Evolutionary conservation across 1,140 invertebrate species (phyloP).

Genomic region (Heliconius congener): DNA sequence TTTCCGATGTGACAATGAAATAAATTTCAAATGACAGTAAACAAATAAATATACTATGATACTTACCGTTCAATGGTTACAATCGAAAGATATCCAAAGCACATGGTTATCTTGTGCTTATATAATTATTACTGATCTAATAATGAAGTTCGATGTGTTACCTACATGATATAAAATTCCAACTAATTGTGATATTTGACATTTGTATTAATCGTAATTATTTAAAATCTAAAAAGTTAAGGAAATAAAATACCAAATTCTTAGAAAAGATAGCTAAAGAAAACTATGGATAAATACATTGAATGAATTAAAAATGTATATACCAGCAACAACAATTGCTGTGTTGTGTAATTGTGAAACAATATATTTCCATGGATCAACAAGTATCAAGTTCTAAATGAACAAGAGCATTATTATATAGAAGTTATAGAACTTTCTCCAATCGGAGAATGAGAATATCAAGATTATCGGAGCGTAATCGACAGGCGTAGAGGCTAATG

Average conservation of each 20-base stretch:
- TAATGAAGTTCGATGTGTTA: too few species aligned
- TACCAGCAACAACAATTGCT: constrained; percentile 30
- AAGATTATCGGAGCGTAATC: constrained; percentile 66
- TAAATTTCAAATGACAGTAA: not conserved
- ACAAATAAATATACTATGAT: not conserved
- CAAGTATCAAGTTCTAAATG: constrained; percentile 34
- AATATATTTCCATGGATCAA: constrained; percentile 40
- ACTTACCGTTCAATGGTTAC: not conserved
- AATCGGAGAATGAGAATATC: constrained; percentile 54
- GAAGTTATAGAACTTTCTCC: constrained; percentile 63
- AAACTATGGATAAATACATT: too few species aligned
- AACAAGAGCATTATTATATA: constrained; percentile 40
- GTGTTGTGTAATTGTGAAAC: constrained; percentile 44
- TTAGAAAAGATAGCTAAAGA: too few species aligned
- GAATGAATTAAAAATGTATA: constrained; percentile 1
- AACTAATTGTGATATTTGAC: not conserved
- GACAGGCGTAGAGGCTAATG: constrained; percentile 55
- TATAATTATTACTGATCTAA: too few species aligned
- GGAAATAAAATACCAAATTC: too few species aligned
- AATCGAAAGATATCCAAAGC: too few species aligned
- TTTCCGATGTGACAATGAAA: constrained; percentile 1
- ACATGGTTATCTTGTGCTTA: too few species aligned
- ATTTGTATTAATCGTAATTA: too few species aligned
- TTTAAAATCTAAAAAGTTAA: too few species aligned
- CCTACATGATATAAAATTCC: not conserved